Conservation (phyloP, 2,888 invertebrate species). For the Plebejus argus region DNA sequence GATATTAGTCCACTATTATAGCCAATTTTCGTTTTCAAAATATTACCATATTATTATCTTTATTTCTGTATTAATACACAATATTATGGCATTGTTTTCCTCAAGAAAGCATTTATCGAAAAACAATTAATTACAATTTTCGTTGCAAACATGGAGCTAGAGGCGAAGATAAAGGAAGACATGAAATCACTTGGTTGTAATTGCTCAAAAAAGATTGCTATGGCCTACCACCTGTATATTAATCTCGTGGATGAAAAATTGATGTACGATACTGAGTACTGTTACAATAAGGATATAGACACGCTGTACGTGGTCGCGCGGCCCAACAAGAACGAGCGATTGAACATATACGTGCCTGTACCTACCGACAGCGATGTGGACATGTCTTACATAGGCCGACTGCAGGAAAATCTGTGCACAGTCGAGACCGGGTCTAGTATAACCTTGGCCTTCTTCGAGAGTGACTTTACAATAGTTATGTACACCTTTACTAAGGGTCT, state of each 20-base stretch:
- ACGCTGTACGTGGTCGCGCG: slow-evolving; percentile 69
- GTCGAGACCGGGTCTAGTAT: slow-evolving; percentile 68
- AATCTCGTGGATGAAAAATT: slow-evolving; percentile 70
- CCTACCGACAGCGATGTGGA: slow-evolving; percentile 59
- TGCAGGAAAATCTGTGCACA: slow-evolving; percentile 72
- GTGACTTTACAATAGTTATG: slow-evolving; percentile 69
- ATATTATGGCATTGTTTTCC: no score
- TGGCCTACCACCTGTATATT: slow-evolving; percentile 69
- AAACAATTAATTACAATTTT: neutral
- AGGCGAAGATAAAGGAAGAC: slow-evolving; percentile 58
- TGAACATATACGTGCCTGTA: slow-evolving; percentile 72
- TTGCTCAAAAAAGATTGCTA: slow-evolving; percentile 62
- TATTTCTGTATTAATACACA: no score
- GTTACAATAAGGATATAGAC: slow-evolving; percentile 69
- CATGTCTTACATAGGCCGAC: slow-evolving; percentile 59
- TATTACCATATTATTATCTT: no score
- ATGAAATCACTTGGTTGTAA: slow-evolving; percentile 70
- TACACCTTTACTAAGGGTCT: slow-evolving; percentile 68
- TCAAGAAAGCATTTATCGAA: no score
- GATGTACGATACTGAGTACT: slow-evolving; percentile 76
- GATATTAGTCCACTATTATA: no score
- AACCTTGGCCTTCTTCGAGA: slow-evolving; percentile 69
- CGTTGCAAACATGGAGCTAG: slow-evolving; percentile 32
- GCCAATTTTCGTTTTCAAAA: no score
- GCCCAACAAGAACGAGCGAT: slow-evolving; percentile 61